Percentiles rank a stretch among this genome's conserved stretches.
Evolutionary conservation across 1,140 invertebrate genomes (phyloP).

Genomic region (Drosophila nigrodunni): DNA sequence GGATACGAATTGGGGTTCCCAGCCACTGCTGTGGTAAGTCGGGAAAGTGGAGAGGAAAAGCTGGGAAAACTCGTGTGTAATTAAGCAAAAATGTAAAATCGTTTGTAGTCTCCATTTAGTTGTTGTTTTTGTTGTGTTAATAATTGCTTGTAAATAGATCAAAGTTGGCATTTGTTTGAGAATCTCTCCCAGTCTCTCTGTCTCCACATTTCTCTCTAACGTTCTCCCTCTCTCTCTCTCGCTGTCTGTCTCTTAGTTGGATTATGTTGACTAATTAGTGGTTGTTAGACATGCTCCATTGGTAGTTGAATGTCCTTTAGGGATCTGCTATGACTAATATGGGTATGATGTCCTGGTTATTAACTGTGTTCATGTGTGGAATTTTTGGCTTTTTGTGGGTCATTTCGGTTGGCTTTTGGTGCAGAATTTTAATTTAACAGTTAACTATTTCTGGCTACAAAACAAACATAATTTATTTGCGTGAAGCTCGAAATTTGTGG

Average conservation of each 20-base stretch:
- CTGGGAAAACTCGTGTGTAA: conserved; percentile 63
- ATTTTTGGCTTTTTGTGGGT: too few species aligned
- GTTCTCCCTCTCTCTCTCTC: not conserved
- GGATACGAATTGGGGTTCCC: conserved; percentile 15
- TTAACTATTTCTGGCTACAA: not conserved
- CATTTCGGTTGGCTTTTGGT: not conserved
- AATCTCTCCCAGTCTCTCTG: not conserved
- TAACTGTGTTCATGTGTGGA: conserved; percentile 1
- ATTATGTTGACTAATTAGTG: conserved; percentile 76
- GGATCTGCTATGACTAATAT: not conserved
- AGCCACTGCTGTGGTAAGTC: not conserved
- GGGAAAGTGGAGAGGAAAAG: not conserved
- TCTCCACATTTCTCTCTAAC: not conserved
- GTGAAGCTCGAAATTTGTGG: not conserved
- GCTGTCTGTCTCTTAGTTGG: conserved; percentile 38
- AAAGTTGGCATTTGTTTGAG: conserved; percentile 74
- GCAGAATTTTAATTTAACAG: not conserved
- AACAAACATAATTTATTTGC: conserved; percentile 22
- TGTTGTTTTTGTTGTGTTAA: conserved; percentile 57
- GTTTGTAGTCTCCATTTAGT: conserved; percentile 53
- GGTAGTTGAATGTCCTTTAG: conserved; percentile 24
- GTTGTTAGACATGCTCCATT: conserved; percentile 59
- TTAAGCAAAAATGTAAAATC: conserved; percentile 78
- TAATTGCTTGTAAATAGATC: conserved; percentile 80
- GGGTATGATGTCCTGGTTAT: not conserved